phyloP scores from a whole-genome alignment of 1,140 invertebrate species.

The Solen grandis region DNA sequence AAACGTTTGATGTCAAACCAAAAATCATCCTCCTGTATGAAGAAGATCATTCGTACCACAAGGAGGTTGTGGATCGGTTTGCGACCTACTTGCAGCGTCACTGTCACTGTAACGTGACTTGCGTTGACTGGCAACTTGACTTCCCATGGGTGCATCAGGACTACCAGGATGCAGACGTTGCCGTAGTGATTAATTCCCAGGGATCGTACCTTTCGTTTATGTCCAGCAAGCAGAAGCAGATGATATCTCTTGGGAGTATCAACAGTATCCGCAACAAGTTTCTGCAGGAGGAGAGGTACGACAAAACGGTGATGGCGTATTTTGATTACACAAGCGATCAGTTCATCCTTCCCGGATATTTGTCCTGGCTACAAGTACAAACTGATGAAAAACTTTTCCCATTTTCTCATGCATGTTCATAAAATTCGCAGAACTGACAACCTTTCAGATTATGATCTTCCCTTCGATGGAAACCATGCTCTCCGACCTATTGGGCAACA shows the following conservation, averaged over 20 bases:
- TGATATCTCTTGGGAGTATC: neutral
- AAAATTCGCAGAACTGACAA: conserved; percentile 30
- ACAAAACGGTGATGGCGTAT: conserved; percentile 49
- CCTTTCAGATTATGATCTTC: conserved; percentile 27
- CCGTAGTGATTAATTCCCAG: conserved; percentile 42
- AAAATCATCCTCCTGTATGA: conserved; percentile 42
- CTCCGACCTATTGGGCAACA: conserved; percentile 24
- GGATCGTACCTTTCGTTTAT: conserved; percentile 22
- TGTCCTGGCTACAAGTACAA: conserved; percentile 43
- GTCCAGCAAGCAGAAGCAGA: neutral
- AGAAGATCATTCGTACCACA: conserved; percentile 40
- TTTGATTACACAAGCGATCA: conserved; percentile 49
- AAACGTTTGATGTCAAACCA: neutral
- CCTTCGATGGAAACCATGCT: conserved; percentile 34
- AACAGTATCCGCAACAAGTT: conserved; percentile 47
- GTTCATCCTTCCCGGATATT: conserved; percentile 44
- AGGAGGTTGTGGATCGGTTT: conserved; percentile 27
- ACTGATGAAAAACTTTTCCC: conserved; percentile 38
- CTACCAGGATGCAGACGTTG: conserved; percentile 21
- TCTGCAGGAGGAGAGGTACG: conserved; percentile 37
- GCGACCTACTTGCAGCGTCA: conserved; percentile 27
- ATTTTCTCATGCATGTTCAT: conserved; percentile 51
- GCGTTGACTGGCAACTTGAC: conserved; percentile 38
- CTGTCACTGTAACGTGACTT: conserved; percentile 28
- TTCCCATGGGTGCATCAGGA: conserved; percentile 41